Conservation (phyloP, 2,797 vertebrate species). For the Chelon labrosus region DNA sequence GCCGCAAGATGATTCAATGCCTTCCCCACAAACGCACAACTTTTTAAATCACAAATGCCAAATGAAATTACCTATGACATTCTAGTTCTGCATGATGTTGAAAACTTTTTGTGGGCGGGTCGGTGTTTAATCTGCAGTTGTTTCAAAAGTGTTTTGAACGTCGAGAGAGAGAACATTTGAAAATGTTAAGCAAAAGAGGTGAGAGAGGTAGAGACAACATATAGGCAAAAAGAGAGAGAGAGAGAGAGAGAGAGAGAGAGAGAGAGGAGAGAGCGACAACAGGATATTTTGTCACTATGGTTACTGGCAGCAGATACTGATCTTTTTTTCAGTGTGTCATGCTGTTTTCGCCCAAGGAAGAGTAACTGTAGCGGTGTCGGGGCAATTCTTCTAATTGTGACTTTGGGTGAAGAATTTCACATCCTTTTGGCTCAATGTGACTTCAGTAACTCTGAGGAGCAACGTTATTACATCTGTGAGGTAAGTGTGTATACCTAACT, state of each 20-base stretch:
- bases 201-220: background rate
- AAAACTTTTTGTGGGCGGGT: background rate
- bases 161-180: background rate
- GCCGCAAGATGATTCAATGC: slow-evolving; percentile 8
- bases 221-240: background rate
- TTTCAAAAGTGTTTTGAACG: slow-evolving; percentile 3
- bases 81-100: background rate
- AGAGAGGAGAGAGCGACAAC: slow-evolving; percentile 45
- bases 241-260: slow-evolving; percentile 24
- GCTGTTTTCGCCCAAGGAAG: slow-evolving; percentile 81
- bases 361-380: background rate
- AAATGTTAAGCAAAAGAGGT: slow-evolving; percentile 21
- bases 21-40: too few species aligned
- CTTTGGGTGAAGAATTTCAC: background rate
- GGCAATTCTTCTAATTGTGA: background rate
- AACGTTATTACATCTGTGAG: slow-evolving; percentile 22
- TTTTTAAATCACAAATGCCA: slow-evolving; percentile 1
- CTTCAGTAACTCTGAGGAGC: slow-evolving; percentile 11
- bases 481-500: slow-evolving; percentile 43
- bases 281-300: slow-evolving; percentile 82
- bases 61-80: background rate
- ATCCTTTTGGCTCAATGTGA: slow-evolving; percentile 25
- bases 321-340: slow-evolving; percentile 82
- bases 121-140: background rate
- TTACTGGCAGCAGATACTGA: slow-evolving; percentile 60